phyloP scores from a whole-genome alignment of 2,797 vertebrate genomes.

The Toxotes lorentzi region DNA sequence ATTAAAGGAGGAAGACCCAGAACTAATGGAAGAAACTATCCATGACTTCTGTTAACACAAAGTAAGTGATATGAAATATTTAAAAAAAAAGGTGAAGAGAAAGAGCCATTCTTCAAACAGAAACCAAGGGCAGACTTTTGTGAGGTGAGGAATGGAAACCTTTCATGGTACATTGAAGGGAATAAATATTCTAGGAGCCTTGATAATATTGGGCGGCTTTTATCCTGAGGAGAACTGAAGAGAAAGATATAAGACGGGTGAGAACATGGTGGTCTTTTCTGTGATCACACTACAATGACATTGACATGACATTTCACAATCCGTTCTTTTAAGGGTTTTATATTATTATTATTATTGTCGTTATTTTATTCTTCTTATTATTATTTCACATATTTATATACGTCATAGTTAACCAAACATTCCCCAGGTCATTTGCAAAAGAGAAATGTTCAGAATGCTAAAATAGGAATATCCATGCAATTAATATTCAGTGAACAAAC shows the following conservation, averaged over 20 bases:
- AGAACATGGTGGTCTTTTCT: not conserved
- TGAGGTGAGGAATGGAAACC: constrained; percentile 26
- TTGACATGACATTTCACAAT: constrained; percentile 2
- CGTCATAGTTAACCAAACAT: constrained; percentile 18
- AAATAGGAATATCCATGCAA: constrained; percentile 38
- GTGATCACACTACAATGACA: not conserved
- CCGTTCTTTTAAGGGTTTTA: not conserved
- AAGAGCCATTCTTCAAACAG: constrained; percentile 28
- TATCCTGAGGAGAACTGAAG: not conserved
- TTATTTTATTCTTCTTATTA: not conserved
- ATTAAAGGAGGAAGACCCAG: not conserved
- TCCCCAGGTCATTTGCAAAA: constrained; percentile 16
- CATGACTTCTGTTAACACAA: constrained; percentile 31
- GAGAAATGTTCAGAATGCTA: constrained; percentile 14
- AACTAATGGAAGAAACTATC: constrained; percentile 12
- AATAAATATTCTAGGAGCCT: constrained; percentile 49
- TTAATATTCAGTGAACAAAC: constrained; percentile 34
- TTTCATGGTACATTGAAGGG: constrained; percentile 21
- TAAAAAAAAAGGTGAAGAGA: constrained; percentile 33
- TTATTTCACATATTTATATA: not conserved
- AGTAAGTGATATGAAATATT: constrained; percentile 52
- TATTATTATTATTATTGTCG: not conserved
- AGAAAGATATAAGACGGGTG: not conserved
- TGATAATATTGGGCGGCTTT: constrained; percentile 26
- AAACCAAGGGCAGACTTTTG: constrained; percentile 44